Evolutionary conservation across 2,113 vertebrate species (phyloP).

Genomic region (Lampris megalopsis): DNA sequence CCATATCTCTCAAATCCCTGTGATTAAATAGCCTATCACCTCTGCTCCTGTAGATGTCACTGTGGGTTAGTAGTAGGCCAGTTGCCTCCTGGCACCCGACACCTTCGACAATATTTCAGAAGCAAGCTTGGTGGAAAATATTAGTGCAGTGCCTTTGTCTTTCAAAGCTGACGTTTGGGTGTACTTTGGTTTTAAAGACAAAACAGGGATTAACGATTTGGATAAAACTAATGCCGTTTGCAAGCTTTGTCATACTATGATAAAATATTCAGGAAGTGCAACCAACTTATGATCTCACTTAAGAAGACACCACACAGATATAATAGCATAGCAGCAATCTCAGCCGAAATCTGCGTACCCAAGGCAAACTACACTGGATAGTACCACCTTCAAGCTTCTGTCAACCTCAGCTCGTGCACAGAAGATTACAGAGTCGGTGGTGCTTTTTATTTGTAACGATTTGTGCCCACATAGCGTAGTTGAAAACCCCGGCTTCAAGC

Average conservation of each 20-base stretch:
- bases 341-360: not conserved
- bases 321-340: not conserved
- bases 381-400: not conserved
- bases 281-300: not conserved
- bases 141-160: conserved; percentile 15
- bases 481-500: conserved; percentile 8
- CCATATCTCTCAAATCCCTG: too few relatives aligned
- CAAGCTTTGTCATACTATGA: not conserved
- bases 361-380: not conserved
- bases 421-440: too few relatives aligned
- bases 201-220: not conserved
- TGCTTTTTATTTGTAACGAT: not conserved
- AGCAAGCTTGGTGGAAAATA: not conserved
- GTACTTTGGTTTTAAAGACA: too few relatives aligned
- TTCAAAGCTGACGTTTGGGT: too few relatives aligned
- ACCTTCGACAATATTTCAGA: not conserved
- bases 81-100: too few relatives aligned
- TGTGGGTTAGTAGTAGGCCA: too few relatives aligned
- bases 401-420: not conserved
- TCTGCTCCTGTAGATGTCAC: too few relatives aligned
- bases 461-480: conserved; percentile 4
- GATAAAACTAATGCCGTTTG: not conserved
- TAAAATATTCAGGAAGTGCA: not conserved
- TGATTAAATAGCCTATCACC: too few relatives aligned
- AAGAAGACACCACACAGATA: not conserved